Evolutionary conservation across 1,140 invertebrate species (phyloP), one percentile per base, ranked within the genome.

Genomic region (Dendrolimus punctatus): DNA sequence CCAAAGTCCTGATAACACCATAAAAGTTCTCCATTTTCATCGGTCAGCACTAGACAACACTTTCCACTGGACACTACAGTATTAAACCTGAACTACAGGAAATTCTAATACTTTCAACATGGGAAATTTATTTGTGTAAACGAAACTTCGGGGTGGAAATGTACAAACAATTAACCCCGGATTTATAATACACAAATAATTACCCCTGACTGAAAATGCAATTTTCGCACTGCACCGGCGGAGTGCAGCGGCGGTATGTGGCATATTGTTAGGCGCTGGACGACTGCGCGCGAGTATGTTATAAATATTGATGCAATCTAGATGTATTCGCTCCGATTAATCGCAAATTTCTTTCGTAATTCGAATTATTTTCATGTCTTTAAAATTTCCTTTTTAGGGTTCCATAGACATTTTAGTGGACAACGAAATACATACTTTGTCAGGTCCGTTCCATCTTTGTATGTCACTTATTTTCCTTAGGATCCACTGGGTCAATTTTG

Each of bases 251-350:
- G 47, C 66, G 73, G 55, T 78, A 66, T 80, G 80, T 71, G 41
- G 51, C 46, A 41, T 44, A 23, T 23, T 23, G 23, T 23, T 23
- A 23, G 23, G 66, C 69, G 54, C 39, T 49, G 49, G 60, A 66
- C 40, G 58, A 39, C 9, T 43, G 56, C 46, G 42, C 46, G 46
- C 39, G 23, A 23, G 6, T 23, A 52, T 53, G 57, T 70, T 64
- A 82, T 85, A 66, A 80, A 82, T 85, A 85, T 79, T 80, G 68
- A 82, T 80, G 72, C 71, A 77, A 72, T 76, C 65, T 73, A 61
- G 60, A 66, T 63, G 58, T 66, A 55, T 60, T 64, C 71, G 78
- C 74, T 76, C 71, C 75, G 71, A 83, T 83, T 70, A 72, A 74
- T 73, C 56, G 72, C 49, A 53, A 64, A 71, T 71, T 70, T 72